Evolutionary conservation across 2,888 invertebrate genomes (phyloP).

Genomic region (Campoplex nolae): DNA sequence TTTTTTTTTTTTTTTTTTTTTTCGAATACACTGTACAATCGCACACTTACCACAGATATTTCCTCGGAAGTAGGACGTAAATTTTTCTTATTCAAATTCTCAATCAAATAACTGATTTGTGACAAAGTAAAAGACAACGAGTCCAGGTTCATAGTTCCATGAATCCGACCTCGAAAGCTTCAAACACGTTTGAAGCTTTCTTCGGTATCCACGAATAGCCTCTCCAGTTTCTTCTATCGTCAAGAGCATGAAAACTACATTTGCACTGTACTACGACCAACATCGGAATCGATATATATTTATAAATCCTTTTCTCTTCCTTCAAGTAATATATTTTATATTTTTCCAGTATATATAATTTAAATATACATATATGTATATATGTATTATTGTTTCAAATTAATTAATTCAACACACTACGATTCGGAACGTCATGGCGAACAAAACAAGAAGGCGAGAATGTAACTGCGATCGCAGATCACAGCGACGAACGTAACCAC

Average conservation of each 20-base stretch:
- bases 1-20: conserved; percentile 38
- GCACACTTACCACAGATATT: conserved; percentile 92
- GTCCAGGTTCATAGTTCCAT: conserved; percentile 99
- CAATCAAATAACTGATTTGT: conserved; percentile 99
- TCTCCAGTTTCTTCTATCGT: conserved; percentile 84
- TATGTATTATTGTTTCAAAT: conserved; percentile 39
- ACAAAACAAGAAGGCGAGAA: conserved; percentile 71
- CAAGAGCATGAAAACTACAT: conserved; percentile 85
- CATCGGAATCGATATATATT: conserved; percentile 84
- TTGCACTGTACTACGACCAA: conserved; percentile 85
- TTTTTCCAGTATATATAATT: conserved; percentile 16
- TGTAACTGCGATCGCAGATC: conserved; percentile 37
- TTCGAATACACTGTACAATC: conserved; percentile 13
- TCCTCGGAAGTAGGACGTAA: conserved; percentile 95
- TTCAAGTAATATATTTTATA: conserved; percentile 7
- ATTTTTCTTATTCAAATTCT: conserved; percentile 98
- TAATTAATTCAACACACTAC: conserved; percentile 39
- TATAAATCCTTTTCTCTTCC: conserved; percentile 40
- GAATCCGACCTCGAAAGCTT: conserved; percentile 97
- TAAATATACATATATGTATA: conserved; percentile 62
- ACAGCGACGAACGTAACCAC: conserved; percentile 30
- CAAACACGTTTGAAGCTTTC: conserved; percentile 97
- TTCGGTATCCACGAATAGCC: conserved; percentile 91
- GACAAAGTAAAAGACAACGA: conserved; percentile 99
- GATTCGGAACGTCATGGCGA: conserved; percentile 84